Conservation (phyloP, 2,888 invertebrate species). For the Parnassius smintheus region DNA sequence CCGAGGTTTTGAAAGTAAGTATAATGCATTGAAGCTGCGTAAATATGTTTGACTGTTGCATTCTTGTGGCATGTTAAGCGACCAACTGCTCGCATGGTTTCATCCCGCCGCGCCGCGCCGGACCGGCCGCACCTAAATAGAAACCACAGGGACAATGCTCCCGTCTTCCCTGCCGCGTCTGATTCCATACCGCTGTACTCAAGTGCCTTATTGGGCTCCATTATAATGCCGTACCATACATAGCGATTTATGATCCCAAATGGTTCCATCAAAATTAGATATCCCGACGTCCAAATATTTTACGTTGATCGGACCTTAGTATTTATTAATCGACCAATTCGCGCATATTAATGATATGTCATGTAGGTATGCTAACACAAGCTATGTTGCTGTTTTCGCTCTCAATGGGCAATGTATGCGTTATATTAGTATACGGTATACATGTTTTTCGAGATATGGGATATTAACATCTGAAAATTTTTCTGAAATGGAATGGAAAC, state of each 20-base stretch:
- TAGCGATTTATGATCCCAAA: slow-evolving; percentile 9
- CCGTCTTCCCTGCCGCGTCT: slow-evolving; percentile 60
- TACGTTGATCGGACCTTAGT: slow-evolving; percentile 13
- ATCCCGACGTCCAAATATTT: slow-evolving; percentile 9
- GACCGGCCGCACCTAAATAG: slow-evolving; percentile 79
- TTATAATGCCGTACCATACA: slow-evolving; percentile 37
- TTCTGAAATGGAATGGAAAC: too few species aligned
- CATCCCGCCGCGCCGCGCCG: slow-evolving; percentile 61
- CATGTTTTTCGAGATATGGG: slow-evolving; percentile 2
- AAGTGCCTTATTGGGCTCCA: slow-evolving; percentile 65
- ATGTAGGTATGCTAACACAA: slow-evolving; percentile 3
- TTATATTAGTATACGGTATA: neutral
- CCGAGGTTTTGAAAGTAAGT: too few species aligned
- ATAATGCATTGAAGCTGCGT: slow-evolving; percentile 23
- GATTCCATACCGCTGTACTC: slow-evolving; percentile 61
- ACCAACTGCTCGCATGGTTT: slow-evolving; percentile 70
- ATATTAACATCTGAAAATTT: too few species aligned
- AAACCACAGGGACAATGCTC: slow-evolving; percentile 80
- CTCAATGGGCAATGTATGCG: too few species aligned
- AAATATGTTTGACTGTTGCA: slow-evolving; percentile 54
- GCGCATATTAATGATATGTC: slow-evolving; percentile 7
- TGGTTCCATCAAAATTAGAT: slow-evolving; percentile 8
- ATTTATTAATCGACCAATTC: slow-evolving; percentile 17
- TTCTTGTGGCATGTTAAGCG: slow-evolving; percentile 70
- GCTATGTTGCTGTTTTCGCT: neutral